A percentile compares a stretch with the other conserved stretches of the same genome.
Conservation (phyloP, 2,113 vertebrate genomes). For the Thalassarche chlororhynchos region DNA sequence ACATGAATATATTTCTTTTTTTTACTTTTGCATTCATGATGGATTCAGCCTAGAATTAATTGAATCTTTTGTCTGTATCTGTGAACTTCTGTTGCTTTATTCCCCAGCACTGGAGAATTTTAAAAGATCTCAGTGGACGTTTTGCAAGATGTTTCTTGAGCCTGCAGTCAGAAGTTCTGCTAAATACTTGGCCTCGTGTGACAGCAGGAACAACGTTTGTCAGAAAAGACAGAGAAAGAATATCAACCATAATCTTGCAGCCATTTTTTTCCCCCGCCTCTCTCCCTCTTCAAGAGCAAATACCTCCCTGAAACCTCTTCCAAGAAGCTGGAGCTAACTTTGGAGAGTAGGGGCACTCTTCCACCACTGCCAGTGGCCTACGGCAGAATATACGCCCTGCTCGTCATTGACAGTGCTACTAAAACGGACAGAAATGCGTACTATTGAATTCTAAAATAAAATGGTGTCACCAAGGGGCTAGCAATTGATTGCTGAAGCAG, state of each 20-base stretch:
- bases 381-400: not conserved
- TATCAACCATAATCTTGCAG: not conserved
- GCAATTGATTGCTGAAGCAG: not conserved
- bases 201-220: not conserved
- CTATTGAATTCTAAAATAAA: not conserved
- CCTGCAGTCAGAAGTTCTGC: not conserved
- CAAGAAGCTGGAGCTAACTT: not conserved
- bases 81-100: not conserved
- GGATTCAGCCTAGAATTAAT: not conserved
- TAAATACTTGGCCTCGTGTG: not conserved
- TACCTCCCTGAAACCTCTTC: not conserved
- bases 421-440: accelerated
- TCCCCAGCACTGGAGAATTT: not conserved
- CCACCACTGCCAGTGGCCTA: not conserved
- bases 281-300: not conserved
- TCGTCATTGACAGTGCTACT: accelerated
- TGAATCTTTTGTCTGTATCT: not conserved
- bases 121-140: not conserved
- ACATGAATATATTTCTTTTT: not conserved
- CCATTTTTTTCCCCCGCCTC: accelerated
- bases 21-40: not conserved
- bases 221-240: not conserved
- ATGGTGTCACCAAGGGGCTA: not conserved
- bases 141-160: not conserved
- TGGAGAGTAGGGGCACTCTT: not conserved